A percentile compares a stretch with the other conserved stretches of the same genome.
These are phyloP conservation scores for Zaprionus camerounensis DNA, from an alignment of 1,140 invertebrate species.

Conservation along the genomic window DNA sequence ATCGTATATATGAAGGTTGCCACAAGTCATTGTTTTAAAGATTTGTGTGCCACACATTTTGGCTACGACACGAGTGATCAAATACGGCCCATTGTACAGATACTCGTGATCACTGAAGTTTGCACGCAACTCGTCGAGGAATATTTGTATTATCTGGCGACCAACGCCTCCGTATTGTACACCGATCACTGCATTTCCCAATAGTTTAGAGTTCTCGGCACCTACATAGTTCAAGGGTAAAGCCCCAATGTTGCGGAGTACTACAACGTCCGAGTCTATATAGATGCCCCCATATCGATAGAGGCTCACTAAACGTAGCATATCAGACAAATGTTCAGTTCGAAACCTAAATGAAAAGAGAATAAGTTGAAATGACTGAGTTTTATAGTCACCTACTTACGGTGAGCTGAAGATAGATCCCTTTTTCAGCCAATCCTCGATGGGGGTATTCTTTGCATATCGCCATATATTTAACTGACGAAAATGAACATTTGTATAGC, in stretches of 20 bases:
- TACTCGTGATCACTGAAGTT: not conserved
- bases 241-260: not conserved
- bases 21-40: not conserved
- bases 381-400: not conserved
- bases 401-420: not conserved
- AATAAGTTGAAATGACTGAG: not conserved
- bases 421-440: not conserved
- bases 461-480: not conserved
- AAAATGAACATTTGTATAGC: not conserved
- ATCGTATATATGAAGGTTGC: not conserved
- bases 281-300: not conserved
- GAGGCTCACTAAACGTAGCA: not conserved
- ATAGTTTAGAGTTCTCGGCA: not conserved
- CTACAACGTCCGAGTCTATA: not conserved
- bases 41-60: not conserved
- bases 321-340: not conserved
- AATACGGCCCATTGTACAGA: not conserved
- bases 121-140: not conserved
- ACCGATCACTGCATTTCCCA: not conserved
- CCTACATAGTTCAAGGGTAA: not conserved
- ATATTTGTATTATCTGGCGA: not conserved
- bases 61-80: not conserved
- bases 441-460: not conserved
- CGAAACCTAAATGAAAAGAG: not conserved
- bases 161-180: not conserved